A percentile compares a stretch with the other conserved stretches of the same genome.
Evolutionary conservation across 2,888 invertebrate genomes (phyloP).

Genomic region (Anthoptus insignis): DNA sequence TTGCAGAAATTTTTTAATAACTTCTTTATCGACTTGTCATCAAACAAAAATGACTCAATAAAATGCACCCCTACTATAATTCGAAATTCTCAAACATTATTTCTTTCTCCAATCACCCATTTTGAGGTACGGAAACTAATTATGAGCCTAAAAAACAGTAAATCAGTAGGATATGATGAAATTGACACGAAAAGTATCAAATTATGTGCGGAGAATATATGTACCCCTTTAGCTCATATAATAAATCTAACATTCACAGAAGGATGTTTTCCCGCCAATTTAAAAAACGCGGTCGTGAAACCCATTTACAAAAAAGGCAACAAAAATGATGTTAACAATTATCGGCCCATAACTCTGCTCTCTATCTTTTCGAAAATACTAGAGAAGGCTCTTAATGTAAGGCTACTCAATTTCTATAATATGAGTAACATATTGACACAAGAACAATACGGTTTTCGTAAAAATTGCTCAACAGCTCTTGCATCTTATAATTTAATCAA

Average conservation of each 20-base stretch:
- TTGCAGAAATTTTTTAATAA: conserved; percentile 10
- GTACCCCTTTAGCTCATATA: conserved; percentile 1
- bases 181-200: conserved; percentile 12
- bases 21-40: conserved; percentile 10
- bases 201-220: conserved; percentile 1
- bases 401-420: conserved; percentile 21
- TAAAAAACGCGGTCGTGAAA: conserved; percentile 7
- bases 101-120: neutral
- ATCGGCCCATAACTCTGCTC: conserved; percentile 21
- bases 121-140: conserved; percentile 6
- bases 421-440: conserved; percentile 19
- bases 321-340: neutral
- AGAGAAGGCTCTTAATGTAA: conserved; percentile 22
- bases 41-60: neutral
- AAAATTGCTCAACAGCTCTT: conserved; percentile 35
- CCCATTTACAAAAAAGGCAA: conserved; percentile 18
- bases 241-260: conserved; percentile 11
- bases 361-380: conserved; percentile 30
- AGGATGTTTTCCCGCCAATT: conserved; percentile 9
- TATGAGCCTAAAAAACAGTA: conserved; percentile 11
- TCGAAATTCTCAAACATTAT: neutral
- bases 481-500: conserved; percentile 35
- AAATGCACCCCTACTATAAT: neutral
- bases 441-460: conserved; percentile 36
- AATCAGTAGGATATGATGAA: conserved; percentile 10